Conservation (phyloP, 2,888 invertebrate species). For the Nemotelus pantherinus region DNA sequence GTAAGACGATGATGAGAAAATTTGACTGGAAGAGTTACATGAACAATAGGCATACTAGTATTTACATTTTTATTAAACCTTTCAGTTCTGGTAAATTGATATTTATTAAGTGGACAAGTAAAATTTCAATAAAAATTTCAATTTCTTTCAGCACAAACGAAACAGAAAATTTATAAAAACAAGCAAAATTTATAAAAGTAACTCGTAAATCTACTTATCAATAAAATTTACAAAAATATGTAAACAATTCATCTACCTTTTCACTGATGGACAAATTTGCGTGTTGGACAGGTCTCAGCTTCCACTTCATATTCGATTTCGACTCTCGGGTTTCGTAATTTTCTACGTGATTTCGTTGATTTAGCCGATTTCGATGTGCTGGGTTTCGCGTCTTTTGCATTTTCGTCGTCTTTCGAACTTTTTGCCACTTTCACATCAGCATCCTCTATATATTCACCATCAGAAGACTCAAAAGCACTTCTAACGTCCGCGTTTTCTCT, state of each 20-base stretch:
- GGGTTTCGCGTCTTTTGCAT: conserved; percentile 24
- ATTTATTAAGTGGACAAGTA: too few relatives aligned
- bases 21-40: too few relatives aligned
- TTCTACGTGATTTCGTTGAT: conserved; percentile 53
- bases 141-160: too few relatives aligned
- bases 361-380: conserved; percentile 16
- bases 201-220: too few relatives aligned
- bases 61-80: too few relatives aligned
- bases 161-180: too few relatives aligned
- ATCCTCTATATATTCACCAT: conserved; percentile 80
- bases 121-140: too few relatives aligned
- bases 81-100: too few relatives aligned
- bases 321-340: conserved; percentile 72
- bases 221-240: neutral
- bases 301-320: conserved; percentile 91
- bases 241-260: conserved; percentile 53
- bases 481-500: conserved; percentile 71
- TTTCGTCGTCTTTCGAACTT: conserved; percentile 11
- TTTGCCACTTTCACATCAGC: conserved; percentile 28
- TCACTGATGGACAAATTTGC: conserved; percentile 62
- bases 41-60: too few relatives aligned
- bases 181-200: too few relatives aligned
- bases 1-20: too few relatives aligned
- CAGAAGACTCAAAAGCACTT: conserved; percentile 74
- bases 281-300: conserved; percentile 58